Evolutionary conservation across 2,888 invertebrate species (phyloP), one percentile per base, ranked within the genome.

Genomic region (Cremastobaeus sp.): DNA sequence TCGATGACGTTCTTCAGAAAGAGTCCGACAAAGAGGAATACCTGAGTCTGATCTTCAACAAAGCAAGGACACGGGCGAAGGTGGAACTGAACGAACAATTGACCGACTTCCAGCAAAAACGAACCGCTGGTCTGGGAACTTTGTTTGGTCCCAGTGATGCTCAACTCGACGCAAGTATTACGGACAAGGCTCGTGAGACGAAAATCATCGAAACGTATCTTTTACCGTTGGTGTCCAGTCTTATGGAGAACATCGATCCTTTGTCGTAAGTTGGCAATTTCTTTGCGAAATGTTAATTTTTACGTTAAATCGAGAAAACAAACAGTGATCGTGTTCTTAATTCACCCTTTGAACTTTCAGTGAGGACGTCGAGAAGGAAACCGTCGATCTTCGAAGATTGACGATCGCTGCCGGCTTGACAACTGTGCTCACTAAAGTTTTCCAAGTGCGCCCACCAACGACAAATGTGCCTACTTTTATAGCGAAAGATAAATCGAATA

Each of bases 1-100:
- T 97, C 54, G 96, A 97, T 86, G 94, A 95, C 81, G 94, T 94
- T 21, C 89, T 98, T 82, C 91, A 92, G 69, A 92, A 93, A 79
- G 96, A 96, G 86, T 92, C 91, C 79, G 96, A 97, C 82, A 96
- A 96, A 84, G 97, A 97, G 83, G 97, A 97, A 86, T 92, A 94
- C 76, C 89, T 98, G 54, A 91, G 96, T 60, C 93, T 93, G 88
- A 89, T 93, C 74, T 99, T 99, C 88, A 92, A 94, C 89, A 95
- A 96, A 82, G 96, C 97, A 50, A 91, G 98, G 32, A 91, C 92
- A 77, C 92, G 93, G 80, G 96, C 96, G 3, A 93, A 94, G 82
- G 94, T 94, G 78, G 95, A 95, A 85, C 89, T 97, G 50, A 91
- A 92, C 54, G 93, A 93, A 79, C 94, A 94, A 82, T 89, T 97